Evolutionary conservation across 2,113 vertebrate species (phyloP), one percentile per base, ranked within the genome.

Genomic region (Psittacus erithacus): DNA sequence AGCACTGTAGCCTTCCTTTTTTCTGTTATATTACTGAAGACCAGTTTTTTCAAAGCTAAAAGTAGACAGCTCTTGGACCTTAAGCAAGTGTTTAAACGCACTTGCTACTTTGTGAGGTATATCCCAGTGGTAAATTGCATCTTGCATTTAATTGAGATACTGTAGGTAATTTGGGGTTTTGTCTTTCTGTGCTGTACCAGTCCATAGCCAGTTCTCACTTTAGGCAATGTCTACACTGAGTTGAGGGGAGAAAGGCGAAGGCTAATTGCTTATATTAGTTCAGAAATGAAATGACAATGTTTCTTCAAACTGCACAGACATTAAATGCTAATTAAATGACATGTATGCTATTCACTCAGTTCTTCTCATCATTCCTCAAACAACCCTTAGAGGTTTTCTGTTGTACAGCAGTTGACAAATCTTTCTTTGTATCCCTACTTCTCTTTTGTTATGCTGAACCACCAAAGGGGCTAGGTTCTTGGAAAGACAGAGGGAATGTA

Each of bases 291-390:
- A 82, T 68, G 23, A 39, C 44, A 68, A 4, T 10, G 47, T 90
- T 52, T 28, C 77, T 94, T 94, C 75, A 55, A 91, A 63, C 39
- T 9, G 62, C 63, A 33, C 35, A 68, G 65, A 18, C 74, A 35
- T 78, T 38, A 87, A 68, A 71, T 20, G 2, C 47, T 59, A 59
- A 35, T 81, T 3, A 15, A 83, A 84, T 59, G 69, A 82, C 64
- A 10, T 22, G 17, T 35, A 11, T 86, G 60, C 69, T 64, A 12
- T 78, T 89, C 60, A 38, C 65, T 84, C n/a, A 49, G 69, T 71
- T 87, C 81, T 91, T 86, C 88, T 96, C 83, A 94, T 94, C 78
- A 50, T 91, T 90, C 60, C 91, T 95, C 77, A 91, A 84, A 92
- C 69, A 63, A 38, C 38, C 60, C 0, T 0, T 28, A 13, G 55